Evolutionary conservation across 92 coral and sea anemone genomes (phyloP).

Genomic region (Bergia sp.): DNA sequence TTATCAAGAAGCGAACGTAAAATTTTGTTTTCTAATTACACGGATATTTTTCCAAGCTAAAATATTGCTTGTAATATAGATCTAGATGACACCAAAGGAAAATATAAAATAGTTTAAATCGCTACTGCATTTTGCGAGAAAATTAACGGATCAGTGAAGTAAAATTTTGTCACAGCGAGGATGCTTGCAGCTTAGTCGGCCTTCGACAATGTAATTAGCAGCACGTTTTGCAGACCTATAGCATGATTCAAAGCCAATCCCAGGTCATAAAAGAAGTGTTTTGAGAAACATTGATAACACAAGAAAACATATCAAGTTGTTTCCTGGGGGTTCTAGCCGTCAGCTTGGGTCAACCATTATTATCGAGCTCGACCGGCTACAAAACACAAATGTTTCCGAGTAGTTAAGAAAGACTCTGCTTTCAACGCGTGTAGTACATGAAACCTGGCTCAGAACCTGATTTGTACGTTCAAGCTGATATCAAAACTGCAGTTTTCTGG

Average conservation of each 20-base stretch:
- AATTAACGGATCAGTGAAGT: neutral
- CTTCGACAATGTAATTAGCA: neutral
- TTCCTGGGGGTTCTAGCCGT: constrained; percentile 23
- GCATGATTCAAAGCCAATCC: neutral
- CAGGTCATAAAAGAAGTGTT: neutral
- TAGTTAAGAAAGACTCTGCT: neutral
- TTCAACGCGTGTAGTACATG: neutral
- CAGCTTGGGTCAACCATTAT: constrained; percentile 23
- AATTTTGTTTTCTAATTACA: no score
- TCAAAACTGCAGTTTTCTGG: neutral
- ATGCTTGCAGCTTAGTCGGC: no score
- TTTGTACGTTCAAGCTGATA: no score
- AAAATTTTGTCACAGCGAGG: neutral
- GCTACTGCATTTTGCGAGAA: neutral
- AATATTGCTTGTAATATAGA: no score
- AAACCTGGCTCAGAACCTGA: neutral
- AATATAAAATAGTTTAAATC: no score
- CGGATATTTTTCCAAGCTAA: neutral
- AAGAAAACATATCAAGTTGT: neutral
- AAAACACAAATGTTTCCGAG: neutral
- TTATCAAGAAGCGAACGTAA: neutral
- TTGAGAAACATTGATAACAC: neutral
- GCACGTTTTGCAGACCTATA: neutral
- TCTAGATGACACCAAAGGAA: neutral
- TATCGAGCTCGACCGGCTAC: neutral